Evolutionary conservation across 1,140 invertebrate genomes (phyloP).

Genomic region (Cryptotermes secundus): DNA sequence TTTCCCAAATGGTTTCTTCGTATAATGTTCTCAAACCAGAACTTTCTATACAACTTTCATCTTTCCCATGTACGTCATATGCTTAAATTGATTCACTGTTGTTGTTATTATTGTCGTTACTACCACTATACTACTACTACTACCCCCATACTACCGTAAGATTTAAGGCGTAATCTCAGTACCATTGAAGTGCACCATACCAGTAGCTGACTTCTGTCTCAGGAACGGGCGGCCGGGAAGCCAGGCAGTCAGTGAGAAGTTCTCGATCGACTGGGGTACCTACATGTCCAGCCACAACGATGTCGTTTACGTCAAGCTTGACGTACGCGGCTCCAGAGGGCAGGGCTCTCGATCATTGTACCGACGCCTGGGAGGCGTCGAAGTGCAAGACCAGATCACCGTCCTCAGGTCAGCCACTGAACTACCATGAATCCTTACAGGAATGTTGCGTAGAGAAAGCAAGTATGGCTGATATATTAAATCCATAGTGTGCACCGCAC

Average conservation of each 20-base stretch:
- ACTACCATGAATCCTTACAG: neutral
- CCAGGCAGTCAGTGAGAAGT: constrained; percentile 82
- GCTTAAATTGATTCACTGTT: too few species aligned
- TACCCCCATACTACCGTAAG: too few species aligned
- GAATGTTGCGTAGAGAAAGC: too few species aligned
- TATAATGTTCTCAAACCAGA: too few species aligned
- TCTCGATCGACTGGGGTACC: constrained; percentile 84
- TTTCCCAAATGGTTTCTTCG: too few species aligned
- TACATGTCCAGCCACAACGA: constrained; percentile 91
- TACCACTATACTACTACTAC: too few species aligned
- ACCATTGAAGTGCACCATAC: too few species aligned
- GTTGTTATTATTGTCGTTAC: too few species aligned
- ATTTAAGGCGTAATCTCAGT: too few species aligned
- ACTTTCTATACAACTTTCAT: too few species aligned
- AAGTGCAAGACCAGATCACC: constrained; percentile 85
- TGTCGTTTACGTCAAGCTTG: constrained; percentile 84
- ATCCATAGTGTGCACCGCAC: too few species aligned
- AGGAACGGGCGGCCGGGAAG: constrained; percentile 89
- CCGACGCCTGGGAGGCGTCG: constrained; percentile 76
- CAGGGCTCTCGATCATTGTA: constrained; percentile 78
- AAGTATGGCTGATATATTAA: neutral
- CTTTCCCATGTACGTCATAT: too few species aligned
- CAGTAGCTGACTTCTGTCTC: constrained; percentile 23
- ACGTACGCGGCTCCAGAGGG: constrained; percentile 81
- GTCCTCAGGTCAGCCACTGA: constrained; percentile 64